Evolutionary conservation across 2,113 vertebrate species (phyloP).

Genomic region (Illadopsis cleaveri): DNA sequence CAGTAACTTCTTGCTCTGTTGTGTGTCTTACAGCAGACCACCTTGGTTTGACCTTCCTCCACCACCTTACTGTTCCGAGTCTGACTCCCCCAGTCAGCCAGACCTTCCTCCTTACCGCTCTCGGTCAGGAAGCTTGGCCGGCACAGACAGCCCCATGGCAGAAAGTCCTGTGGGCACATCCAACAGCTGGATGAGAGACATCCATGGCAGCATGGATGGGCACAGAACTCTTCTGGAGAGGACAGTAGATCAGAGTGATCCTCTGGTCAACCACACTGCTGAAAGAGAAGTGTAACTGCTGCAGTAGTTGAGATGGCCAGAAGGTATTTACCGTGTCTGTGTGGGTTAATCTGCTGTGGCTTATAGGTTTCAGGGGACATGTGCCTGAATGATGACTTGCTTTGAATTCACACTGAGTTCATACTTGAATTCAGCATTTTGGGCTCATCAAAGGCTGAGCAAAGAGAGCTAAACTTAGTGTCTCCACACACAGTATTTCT

Average conservation of each 20-base stretch:
- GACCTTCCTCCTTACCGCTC: conserved; percentile 89
- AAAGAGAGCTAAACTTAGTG: neutral
- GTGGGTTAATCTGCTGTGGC: conserved; percentile 50
- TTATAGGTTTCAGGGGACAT: neutral
- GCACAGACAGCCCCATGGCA: conserved; percentile 34
- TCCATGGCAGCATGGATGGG: neutral
- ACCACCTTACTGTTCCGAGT: conserved; percentile 88
- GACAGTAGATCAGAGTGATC: conserved; percentile 30
- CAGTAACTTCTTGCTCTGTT: neutral
- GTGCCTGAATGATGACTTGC: neutral
- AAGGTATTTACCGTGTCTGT: neutral
- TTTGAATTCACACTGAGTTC: neutral
- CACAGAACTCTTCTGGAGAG: conserved; percentile 42
- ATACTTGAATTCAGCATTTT: neutral
- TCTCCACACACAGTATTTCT: neutral
- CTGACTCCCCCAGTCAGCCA: conserved; percentile 73
- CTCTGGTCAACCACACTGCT: neutral
- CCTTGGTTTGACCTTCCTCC: conserved; percentile 97
- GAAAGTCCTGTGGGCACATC: conserved; percentile 41
- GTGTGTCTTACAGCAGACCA: conserved; percentile 78
- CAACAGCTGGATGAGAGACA: neutral
- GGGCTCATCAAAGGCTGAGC: neutral
- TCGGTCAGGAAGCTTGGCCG: conserved; percentile 62
- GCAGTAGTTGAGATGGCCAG: neutral
- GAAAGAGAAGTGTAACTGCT: conserved; percentile 48